These are phyloP conservation scores for Erythrocercus mccallii DNA, from an alignment of 2,113 vertebrate genomes.

Conservation along the genomic window DNA sequence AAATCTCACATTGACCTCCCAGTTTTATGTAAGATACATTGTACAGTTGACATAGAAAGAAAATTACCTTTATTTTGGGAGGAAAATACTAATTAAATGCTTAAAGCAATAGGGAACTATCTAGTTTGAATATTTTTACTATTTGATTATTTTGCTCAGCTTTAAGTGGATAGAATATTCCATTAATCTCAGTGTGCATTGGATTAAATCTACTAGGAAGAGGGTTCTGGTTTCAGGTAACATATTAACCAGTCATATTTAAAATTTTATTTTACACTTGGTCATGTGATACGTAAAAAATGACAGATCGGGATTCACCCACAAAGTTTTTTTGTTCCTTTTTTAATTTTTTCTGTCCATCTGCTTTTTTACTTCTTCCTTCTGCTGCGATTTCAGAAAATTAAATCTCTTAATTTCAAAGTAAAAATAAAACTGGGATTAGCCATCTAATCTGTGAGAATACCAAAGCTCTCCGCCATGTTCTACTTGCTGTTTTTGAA, in stretches of 20 bases:
- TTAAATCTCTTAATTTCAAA: background rate
- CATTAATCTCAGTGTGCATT: background rate
- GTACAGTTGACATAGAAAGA: background rate
- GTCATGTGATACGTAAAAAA: background rate
- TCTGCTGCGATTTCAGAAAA: background rate
- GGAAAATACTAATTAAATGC: background rate
- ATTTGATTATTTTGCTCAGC: background rate
- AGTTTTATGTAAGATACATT: background rate
- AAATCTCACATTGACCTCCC: background rate
- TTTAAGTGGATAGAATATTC: background rate
- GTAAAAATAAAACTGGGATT: background rate
- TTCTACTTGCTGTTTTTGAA: background rate
- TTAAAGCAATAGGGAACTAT: background rate
- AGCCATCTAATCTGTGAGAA: background rate
- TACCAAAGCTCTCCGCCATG: background rate
- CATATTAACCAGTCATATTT: background rate
- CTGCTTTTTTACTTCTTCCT: constrained; percentile 7
- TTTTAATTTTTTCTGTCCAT: background rate
- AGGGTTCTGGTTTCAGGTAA: background rate
- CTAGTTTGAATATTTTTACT: background rate
- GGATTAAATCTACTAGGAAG: background rate
- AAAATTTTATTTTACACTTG: background rate
- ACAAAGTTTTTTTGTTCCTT: background rate
- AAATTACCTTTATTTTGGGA: background rate
- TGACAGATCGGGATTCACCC: constrained; percentile 33